phyloP scores from a whole-genome alignment of 2,888 invertebrate genomes.

The Hipparchia semele region DNA sequence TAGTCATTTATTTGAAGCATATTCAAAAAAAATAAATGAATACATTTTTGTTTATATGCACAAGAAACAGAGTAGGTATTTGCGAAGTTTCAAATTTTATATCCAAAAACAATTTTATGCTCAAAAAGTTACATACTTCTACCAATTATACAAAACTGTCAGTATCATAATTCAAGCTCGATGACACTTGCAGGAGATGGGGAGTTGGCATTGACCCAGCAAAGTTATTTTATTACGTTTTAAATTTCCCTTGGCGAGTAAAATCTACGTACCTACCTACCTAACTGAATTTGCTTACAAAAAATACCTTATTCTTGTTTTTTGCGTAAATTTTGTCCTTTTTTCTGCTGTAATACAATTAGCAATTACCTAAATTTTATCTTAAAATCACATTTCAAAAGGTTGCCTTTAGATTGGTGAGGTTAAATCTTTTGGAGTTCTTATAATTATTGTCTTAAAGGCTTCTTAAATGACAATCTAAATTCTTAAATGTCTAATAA shows the following conservation, averaged over 20 bases:
- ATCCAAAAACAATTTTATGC: not conserved
- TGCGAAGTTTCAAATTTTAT: not conserved
- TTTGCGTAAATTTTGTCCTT: too few relatives aligned
- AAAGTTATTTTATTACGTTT: conserved; percentile 16
- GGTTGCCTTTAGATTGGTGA: too few relatives aligned
- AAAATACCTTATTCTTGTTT: not conserved
- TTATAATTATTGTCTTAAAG: too few relatives aligned
- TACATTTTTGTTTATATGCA: not conserved
- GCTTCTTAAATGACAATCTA: too few relatives aligned
- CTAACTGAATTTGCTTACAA: not conserved
- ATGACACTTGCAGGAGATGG: conserved; percentile 29
- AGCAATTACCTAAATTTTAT: too few relatives aligned
- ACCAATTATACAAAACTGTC: conserved; percentile 8
- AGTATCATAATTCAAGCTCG: conserved; percentile 28
- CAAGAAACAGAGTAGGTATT: not conserved
- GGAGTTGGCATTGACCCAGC: conserved; percentile 33
- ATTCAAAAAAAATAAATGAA: too few relatives aligned
- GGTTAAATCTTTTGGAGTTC: too few relatives aligned
- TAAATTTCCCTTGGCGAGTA: conserved; percentile 6
- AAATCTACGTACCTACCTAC: not conserved
- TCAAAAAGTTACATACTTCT: not conserved
- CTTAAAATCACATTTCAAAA: too few relatives aligned
- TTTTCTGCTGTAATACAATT: too few relatives aligned
- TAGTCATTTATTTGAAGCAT: too few relatives aligned
- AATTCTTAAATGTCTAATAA: too few relatives aligned